Evolutionary conservation across 2,113 vertebrate genomes (phyloP).

Genomic region (Pseudorectes ferrugineus): DNA sequence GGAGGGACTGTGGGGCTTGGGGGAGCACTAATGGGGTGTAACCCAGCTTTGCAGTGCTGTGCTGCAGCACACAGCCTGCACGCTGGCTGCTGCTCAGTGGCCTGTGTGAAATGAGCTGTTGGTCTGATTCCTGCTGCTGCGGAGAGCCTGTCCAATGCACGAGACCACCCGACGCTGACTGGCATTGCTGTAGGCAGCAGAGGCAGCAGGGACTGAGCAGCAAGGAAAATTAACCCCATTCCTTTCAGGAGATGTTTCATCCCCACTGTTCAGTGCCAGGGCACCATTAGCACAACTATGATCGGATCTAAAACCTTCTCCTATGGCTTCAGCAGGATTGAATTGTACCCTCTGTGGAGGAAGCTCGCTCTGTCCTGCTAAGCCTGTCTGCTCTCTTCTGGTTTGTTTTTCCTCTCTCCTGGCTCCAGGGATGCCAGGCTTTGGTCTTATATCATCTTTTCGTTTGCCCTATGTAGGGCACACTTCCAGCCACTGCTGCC

Average conservation of each 20-base stretch:
- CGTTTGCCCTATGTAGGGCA: not conserved
- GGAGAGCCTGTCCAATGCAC: not conserved
- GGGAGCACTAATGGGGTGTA: constrained; percentile 23
- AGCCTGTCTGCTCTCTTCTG: not conserved
- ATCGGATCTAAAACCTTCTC: not conserved
- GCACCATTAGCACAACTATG: not conserved
- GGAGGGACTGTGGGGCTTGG: not conserved
- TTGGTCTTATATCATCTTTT: not conserved
- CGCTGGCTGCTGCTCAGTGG: constrained; percentile 11
- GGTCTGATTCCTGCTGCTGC: not conserved
- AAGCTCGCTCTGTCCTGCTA: not conserved
- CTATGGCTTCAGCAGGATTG: not conserved
- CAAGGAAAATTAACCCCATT: not conserved
- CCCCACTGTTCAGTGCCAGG: not conserved
- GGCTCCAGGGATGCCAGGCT: not conserved
- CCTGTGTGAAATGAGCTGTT: constrained; percentile 27
- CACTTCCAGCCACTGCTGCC: not conserved
- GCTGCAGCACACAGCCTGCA: not conserved
- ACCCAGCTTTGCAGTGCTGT: not conserved
- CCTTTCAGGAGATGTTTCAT: not conserved
- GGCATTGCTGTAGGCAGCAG: not conserved
- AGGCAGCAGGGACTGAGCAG: not conserved
- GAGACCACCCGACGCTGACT: not conserved
- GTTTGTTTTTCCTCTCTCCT: not conserved
- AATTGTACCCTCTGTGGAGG: not conserved